These are phyloP conservation scores for Dasysyrphus tricinctus DNA, from an alignment of 2,888 invertebrate genomes.

Conservation along the genomic window DNA sequence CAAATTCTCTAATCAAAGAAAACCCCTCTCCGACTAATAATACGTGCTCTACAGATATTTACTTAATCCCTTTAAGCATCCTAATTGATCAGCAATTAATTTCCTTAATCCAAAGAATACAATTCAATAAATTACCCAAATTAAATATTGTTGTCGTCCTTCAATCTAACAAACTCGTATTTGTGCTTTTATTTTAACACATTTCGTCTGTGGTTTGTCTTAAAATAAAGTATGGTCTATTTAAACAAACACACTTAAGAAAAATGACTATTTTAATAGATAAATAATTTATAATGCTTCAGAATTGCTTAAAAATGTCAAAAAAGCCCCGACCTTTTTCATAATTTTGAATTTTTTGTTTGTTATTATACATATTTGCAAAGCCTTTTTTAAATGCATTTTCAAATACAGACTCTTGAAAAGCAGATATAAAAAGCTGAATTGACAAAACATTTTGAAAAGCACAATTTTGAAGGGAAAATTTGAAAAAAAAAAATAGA, in stretches of 20 bases:
- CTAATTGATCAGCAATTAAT: conserved; percentile 62
- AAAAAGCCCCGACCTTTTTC: too few species aligned
- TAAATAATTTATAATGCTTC: too few species aligned
- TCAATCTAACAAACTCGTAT: not conserved
- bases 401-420: too few species aligned
- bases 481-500: too few species aligned
- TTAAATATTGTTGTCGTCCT: conserved; percentile 41
- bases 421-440: too few species aligned
- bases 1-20: not conserved
- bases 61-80: conserved; percentile 41
- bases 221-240: not conserved
- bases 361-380: too few species aligned
- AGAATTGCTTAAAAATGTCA: too few species aligned
- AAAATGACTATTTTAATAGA: too few species aligned
- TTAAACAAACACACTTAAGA: not conserved
- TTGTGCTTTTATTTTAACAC: not conserved
- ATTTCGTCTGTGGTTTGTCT: not conserved
- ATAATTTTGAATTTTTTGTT: too few species aligned
- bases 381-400: too few species aligned
- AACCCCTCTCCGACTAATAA: not conserved
- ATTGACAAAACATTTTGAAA: too few species aligned
- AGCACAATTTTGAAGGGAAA: too few species aligned
- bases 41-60: conserved; percentile 1
- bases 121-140: conserved; percentile 55
- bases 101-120: conserved; percentile 45